These are phyloP conservation scores for Whitmania pigra DNA, from an alignment of 1,140 invertebrate species.

Conservation along the genomic window DNA sequence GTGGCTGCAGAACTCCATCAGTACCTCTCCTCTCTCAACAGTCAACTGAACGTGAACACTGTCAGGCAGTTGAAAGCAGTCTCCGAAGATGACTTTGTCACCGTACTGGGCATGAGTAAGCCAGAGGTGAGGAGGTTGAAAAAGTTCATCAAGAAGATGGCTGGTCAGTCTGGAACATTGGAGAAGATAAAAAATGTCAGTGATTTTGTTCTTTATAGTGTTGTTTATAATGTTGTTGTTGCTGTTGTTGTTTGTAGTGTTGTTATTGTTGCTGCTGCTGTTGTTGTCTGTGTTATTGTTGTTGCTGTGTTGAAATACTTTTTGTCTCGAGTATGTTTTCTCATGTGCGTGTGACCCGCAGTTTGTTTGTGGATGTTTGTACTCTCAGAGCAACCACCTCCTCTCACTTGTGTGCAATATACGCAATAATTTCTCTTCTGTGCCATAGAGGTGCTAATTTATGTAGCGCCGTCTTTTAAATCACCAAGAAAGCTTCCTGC, in stretches of 20 bases:
- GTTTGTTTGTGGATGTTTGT: too few species aligned
- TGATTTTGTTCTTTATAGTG: background rate
- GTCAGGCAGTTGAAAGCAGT: background rate
- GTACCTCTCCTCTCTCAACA: background rate
- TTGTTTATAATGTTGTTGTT: conserved; percentile 6
- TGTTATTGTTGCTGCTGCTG: background rate
- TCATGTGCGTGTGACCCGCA: too few species aligned
- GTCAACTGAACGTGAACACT: background rate
- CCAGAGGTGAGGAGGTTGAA: background rate
- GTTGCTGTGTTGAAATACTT: background rate
- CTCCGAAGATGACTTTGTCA: background rate
- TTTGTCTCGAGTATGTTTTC: too few species aligned
- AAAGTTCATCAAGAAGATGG: conserved; percentile 10
- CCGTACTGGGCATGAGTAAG: background rate
- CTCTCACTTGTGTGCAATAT: too few species aligned
- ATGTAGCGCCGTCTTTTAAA: too few species aligned
- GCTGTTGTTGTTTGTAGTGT: too few species aligned
- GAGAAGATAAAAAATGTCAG: conserved; percentile 6
- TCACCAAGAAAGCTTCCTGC: too few species aligned
- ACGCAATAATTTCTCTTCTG: too few species aligned
- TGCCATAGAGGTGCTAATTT: too few species aligned
- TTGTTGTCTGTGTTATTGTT: background rate
- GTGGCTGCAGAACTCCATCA: conserved; percentile 5
- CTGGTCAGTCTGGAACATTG: background rate
- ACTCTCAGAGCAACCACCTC: too few species aligned